phyloP scores from a whole-genome alignment of 2,888 invertebrate species.

The Dinocampus coccinellae region DNA sequence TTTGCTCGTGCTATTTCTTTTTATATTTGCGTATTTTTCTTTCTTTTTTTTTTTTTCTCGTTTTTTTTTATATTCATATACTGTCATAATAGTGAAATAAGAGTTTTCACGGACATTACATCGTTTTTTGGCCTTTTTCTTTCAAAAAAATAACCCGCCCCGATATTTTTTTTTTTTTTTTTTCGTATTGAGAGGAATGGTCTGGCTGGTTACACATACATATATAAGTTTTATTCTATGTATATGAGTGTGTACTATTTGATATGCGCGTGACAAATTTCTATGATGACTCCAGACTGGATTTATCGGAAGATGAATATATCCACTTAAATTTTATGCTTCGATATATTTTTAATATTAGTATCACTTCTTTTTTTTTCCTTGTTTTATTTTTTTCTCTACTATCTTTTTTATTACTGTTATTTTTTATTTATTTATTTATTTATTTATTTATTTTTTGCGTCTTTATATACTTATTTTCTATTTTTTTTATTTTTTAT shows the following conservation, averaged over 20 bases:
- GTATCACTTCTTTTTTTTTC: neutral
- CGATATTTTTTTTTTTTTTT: neutral
- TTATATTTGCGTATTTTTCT: neutral
- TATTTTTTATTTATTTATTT: too few relatives aligned
- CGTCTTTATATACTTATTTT: neutral
- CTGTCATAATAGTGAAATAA: slow-evolving; percentile 38
- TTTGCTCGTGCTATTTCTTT: neutral
- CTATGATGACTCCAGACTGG: slow-evolving; percentile 21
- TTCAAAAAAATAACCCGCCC: neutral
- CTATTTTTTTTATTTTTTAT: neutral
- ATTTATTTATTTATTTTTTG: neutral
- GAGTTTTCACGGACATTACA: slow-evolving; percentile 30
- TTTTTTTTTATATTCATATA: neutral
- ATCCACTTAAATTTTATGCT: neutral
- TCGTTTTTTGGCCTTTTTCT: neutral
- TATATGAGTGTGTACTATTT: neutral
- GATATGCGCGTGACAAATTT: slow-evolving; percentile 37
- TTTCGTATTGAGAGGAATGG: too few relatives aligned
- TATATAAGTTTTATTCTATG: neutral
- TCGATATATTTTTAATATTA: neutral
- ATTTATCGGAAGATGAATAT: neutral
- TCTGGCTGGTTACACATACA: too few relatives aligned
- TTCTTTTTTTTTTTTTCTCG: too few relatives aligned
- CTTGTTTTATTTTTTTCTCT: too few relatives aligned
- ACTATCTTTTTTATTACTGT: too few relatives aligned